Percentiles rank a stretch among this genome's conserved stretches.
These are phyloP conservation scores for Cotesia typhae DNA, from an alignment of 1,140 invertebrate genomes.

Conservation along the genomic window DNA sequence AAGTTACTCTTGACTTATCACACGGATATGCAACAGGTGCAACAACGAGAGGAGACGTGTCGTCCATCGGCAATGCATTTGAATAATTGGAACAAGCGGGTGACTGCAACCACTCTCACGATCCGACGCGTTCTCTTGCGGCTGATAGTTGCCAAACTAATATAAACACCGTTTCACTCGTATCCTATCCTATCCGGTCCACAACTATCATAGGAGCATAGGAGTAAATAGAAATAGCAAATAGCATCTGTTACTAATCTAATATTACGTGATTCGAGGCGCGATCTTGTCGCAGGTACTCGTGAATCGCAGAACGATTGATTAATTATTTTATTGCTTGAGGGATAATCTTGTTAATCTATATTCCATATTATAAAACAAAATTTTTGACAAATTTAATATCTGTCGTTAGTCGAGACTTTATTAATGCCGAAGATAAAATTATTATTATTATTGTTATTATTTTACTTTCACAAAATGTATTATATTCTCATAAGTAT, in stretches of 20 bases:
- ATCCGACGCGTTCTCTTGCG: slow-evolving; percentile 36
- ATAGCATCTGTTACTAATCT: neutral
- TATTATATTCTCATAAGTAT: slow-evolving; percentile 4
- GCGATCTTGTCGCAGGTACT: neutral
- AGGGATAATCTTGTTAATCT: too few species aligned
- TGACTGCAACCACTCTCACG: slow-evolving; percentile 36
- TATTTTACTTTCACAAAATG: neutral
- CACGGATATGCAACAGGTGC: slow-evolving; percentile 56
- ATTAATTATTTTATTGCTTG: too few species aligned
- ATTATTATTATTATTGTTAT: neutral
- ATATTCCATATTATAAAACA: too few species aligned
- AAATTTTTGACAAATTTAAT: too few species aligned
- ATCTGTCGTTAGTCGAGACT: too few species aligned
- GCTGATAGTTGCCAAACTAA: slow-evolving; percentile 34
- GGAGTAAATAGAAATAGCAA: too few species aligned
- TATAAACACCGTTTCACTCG: slow-evolving; percentile 15
- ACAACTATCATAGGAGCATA: neutral
- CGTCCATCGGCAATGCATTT: slow-evolving; percentile 49
- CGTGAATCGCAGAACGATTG: neutral
- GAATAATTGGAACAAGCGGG: slow-evolving; percentile 59
- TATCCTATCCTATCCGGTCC: neutral
- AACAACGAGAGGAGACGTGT: slow-evolving; percentile 39
- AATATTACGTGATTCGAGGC: neutral
- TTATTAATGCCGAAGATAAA: too few species aligned
- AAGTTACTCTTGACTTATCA: neutral